Base-by-base conservation (phyloP, 2,797 vertebrate species). In the Silurus lanzhouensis region DNA sequence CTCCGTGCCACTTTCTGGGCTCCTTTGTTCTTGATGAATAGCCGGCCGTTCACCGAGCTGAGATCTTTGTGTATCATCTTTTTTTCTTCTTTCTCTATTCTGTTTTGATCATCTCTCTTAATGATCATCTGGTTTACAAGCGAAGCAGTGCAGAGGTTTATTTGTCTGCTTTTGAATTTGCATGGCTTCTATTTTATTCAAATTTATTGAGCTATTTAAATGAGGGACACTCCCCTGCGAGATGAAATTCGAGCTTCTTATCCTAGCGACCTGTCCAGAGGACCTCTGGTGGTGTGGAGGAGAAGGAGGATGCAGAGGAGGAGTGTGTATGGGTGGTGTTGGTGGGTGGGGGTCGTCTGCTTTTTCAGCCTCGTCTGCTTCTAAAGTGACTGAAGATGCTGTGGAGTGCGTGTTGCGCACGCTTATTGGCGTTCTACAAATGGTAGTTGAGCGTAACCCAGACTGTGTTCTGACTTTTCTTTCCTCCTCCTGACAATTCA, bases 1-100 rank as follows among this genome's bases (percentile, higher is more conserved):
- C 91, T 95, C 91, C 92, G 87, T 92, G 93, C 93, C 94, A 94
- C 92, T 94, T 89, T 94, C 93, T 86, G 90, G 91, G 88, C 87
- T 91, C 90, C 91, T 93, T 94, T 95, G 93, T 94, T 91, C 92
- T 92, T 93, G 93, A 95, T 94, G 92, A 95, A 95, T 95, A 92
- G 89, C 92, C 91, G 92, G 88, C 91, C 91, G 71, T 82, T 76
- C 79, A 12, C 76, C n/a, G 76, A 82, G 58, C 72, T 79, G 38
- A 81, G 85, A 38, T 82, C 88, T 85, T 44, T 86, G 64, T 17
- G 66, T 48, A 74, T 20, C 61, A 46, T 72, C 63, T 74, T 74
- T 48, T 44, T 14, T 48, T 27, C 8, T 31, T 6, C 4, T 76
- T 74, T 74, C 31, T 44, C 61, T 52, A 52, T 61, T 55, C 44